Percentiles rank a stretch among this genome's conserved stretches.
phyloP scores from a whole-genome alignment of 1,140 invertebrate genomes.

The Bursaphelenchus mucronatus region DNA sequence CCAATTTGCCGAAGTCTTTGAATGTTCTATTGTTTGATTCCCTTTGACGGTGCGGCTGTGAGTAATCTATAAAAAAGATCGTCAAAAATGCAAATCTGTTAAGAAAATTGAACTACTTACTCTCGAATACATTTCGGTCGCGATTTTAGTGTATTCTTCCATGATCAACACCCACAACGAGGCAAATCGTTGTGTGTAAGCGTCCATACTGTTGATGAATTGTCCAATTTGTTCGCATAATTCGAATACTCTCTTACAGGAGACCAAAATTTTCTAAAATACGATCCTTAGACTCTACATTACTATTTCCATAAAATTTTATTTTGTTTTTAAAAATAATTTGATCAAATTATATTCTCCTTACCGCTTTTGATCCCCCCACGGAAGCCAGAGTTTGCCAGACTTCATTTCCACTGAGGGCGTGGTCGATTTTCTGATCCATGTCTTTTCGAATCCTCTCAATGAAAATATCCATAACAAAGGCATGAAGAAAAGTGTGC shows the following conservation, averaged over 20 bases:
- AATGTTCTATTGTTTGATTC: constrained; percentile 65
- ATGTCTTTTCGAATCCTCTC: constrained; percentile 44
- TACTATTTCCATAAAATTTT: too few relatives aligned
- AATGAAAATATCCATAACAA: constrained; percentile 54
- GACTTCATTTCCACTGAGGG: constrained; percentile 35
- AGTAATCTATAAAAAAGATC: constrained; percentile 44
- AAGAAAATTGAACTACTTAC: constrained; percentile 20
- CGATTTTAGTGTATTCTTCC: constrained; percentile 46
- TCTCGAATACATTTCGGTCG: constrained; percentile 40
- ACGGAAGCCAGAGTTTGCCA: constrained; percentile 42
- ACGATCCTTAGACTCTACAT: not conserved
- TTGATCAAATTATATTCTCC: constrained; percentile 3
- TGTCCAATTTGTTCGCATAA: constrained; percentile 52
- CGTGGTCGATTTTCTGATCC: constrained; percentile 43
- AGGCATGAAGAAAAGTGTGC: constrained; percentile 43
- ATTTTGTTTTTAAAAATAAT: not conserved
- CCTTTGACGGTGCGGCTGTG: constrained; percentile 28
- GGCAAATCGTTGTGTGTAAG: constrained; percentile 53
- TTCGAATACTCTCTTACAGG: constrained; percentile 42
- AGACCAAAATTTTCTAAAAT: constrained; percentile 47
- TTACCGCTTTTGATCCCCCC: constrained; percentile 31
- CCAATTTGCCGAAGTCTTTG: constrained; percentile 81
- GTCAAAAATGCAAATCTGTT: not conserved
- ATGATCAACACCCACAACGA: constrained; percentile 56
- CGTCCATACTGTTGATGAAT: constrained; percentile 49